Evolutionary conservation across 1,140 invertebrate species (phyloP), one percentile per base, ranked within the genome.

Genomic region (Cotesia vestalis): DNA sequence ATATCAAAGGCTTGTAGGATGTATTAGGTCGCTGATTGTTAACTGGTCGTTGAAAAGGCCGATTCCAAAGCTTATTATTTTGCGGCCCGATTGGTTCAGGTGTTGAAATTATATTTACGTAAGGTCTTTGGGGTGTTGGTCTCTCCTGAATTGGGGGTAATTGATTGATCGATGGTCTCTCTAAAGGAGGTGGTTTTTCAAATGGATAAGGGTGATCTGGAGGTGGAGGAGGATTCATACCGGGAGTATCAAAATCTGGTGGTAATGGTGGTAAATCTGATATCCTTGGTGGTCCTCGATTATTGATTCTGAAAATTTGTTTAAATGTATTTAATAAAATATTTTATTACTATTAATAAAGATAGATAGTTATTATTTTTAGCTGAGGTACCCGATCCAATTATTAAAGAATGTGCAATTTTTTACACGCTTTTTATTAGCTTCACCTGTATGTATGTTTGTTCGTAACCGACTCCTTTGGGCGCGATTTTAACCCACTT

Each of bases 221-320:
- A 0, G 88, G 88, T 0, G 87, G 87, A 3, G 86, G 85, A 5
- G 86, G 85, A 76, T 83, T 85, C 80, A 85, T 85, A 8, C 88
- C 87, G 1, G 89, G 86, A 5, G 90, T 89, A 78, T 94, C 92
- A 71, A 93, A 91, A 68, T 94, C 91, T 12, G 90, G 86, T 1
- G 90, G 90, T 38, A 93, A 78, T 1, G 83, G 83, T 14, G 92
- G 91, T 2, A 92, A 86, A 77, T 95, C 94, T 0, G 92, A 91
- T 64, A 95, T 93, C 63, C 93, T 89, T 0, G 94, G 94, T 0
- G 95, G 95, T 2, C 95, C 95, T 60, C 95, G 87, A 80, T 96
- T 96, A 78, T 97, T 97, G 46, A 96, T 96, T 73, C 95, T 90
- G 0, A 89, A 89, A 76, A 60, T 35, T 27, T n/a, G 14, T 14